Percentiles rank a stretch among this genome's conserved stretches.
Evolutionary conservation across 2,888 invertebrate genomes (phyloP).

Genomic region (Rhyacophila evoluta): DNA sequence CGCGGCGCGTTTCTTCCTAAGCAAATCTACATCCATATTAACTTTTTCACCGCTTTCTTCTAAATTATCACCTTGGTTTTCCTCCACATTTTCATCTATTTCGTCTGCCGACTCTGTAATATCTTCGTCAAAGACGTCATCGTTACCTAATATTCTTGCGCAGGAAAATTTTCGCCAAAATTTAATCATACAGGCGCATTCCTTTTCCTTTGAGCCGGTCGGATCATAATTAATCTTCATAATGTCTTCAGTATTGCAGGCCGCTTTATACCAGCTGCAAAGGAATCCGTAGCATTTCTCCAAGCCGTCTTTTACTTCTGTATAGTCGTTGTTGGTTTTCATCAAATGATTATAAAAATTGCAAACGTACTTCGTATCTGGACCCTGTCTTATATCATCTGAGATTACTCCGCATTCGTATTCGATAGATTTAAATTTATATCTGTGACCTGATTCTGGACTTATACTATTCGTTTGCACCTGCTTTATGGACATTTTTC

Average conservation of each 20-base stretch:
- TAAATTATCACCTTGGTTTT: neutral
- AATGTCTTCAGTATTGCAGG: neutral
- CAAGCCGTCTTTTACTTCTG: neutral
- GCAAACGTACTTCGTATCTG: neutral
- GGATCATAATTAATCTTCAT: neutral
- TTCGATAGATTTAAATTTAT: neutral
- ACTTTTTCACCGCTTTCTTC: neutral
- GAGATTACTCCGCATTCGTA: neutral
- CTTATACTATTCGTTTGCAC: neutral
- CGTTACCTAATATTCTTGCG: neutral
- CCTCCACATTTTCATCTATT: neutral
- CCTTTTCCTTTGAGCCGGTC: neutral
- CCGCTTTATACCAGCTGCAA: neutral
- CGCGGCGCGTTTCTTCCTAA: neutral
- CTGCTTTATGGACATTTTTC: neutral
- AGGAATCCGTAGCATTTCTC: slow-evolving; percentile 7
- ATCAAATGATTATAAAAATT: neutral
- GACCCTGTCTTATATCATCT: neutral
- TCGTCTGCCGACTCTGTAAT: neutral
- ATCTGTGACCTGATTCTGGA: neutral
- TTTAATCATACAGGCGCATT: neutral
- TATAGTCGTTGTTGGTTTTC: neutral
- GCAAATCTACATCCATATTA: neutral
- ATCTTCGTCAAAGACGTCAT: neutral
- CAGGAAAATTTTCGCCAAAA: neutral